phyloP scores from a whole-genome alignment of 1,140 invertebrate species.

The Phymastichus coffea region DNA sequence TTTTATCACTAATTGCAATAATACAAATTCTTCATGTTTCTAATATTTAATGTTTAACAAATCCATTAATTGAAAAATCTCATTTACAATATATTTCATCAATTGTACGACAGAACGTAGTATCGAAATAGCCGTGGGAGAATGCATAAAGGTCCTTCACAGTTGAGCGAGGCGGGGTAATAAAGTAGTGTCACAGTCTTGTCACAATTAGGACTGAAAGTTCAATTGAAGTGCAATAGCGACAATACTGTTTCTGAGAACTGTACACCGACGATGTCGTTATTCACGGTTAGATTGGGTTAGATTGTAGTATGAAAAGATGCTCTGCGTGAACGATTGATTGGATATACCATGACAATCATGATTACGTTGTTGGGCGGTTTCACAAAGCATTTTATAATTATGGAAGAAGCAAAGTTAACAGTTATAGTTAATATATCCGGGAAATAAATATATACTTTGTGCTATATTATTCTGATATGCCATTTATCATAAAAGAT shows the following conservation, averaged over 20 bases:
- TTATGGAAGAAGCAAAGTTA: not conserved
- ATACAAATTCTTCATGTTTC: too few species aligned
- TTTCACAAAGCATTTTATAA: not conserved
- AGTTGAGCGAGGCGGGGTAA: not conserved
- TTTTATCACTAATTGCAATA: too few species aligned
- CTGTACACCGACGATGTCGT: not conserved
- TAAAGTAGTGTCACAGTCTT: not conserved
- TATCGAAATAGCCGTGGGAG: slow-evolving; percentile 6
- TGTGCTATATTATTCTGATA: too few species aligned
- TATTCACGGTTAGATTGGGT: not conserved
- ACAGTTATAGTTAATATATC: not conserved
- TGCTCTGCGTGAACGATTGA: not conserved
- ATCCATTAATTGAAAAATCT: too few species aligned
- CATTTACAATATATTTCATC: too few species aligned
- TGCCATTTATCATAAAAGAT: too few species aligned
- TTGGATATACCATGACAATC: not conserved
- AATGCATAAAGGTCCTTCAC: slow-evolving; percentile 5
- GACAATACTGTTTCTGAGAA: not conserved
- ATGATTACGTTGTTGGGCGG: not conserved
- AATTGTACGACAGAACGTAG: too few species aligned
- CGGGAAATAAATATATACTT: too few species aligned
- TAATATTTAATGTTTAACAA: too few species aligned
- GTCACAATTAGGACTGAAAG: not conserved
- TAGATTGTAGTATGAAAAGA: not conserved
- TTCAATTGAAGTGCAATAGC: not conserved